These are phyloP conservation scores for Liparis tanakae DNA, from an alignment of 2,797 vertebrate genomes.

Conservation along the genomic window DNA sequence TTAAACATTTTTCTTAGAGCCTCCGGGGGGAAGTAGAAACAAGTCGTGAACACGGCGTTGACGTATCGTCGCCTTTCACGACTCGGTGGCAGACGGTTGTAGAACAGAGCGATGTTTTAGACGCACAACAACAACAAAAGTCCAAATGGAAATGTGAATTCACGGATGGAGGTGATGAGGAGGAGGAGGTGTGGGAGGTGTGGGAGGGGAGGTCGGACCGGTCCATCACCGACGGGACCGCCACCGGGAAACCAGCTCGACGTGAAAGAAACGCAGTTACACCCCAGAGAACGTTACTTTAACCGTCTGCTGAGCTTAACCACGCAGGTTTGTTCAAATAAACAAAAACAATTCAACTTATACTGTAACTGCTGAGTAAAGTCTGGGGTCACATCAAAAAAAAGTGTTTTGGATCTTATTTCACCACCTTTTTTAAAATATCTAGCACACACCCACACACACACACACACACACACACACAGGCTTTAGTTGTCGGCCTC, in stretches of 20 bases:
- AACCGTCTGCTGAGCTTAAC: neutral
- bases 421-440: too few relatives aligned
- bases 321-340: too few relatives aligned
- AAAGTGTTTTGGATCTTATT: too few relatives aligned
- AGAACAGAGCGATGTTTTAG: neutral
- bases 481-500: constrained; percentile 25
- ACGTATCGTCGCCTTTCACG: neutral
- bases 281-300: neutral
- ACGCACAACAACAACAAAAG: neutral
- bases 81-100: neutral
- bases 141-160: neutral
- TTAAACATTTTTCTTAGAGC: neutral
- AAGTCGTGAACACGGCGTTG: neutral
- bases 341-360: too few relatives aligned
- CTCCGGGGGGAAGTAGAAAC: neutral
- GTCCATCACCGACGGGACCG: neutral
- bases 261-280: neutral
- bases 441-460: neutral
- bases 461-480: constrained; percentile 16
- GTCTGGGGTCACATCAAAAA: too few relatives aligned
- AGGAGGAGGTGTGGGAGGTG: too few relatives aligned
- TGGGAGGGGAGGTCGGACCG: neutral
- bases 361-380: too few relatives aligned
- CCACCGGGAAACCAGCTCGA: neutral
- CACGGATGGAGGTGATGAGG: neutral